Evolutionary conservation across 2,113 vertebrate genomes (phyloP).

Genomic region (Caretta caretta): DNA sequence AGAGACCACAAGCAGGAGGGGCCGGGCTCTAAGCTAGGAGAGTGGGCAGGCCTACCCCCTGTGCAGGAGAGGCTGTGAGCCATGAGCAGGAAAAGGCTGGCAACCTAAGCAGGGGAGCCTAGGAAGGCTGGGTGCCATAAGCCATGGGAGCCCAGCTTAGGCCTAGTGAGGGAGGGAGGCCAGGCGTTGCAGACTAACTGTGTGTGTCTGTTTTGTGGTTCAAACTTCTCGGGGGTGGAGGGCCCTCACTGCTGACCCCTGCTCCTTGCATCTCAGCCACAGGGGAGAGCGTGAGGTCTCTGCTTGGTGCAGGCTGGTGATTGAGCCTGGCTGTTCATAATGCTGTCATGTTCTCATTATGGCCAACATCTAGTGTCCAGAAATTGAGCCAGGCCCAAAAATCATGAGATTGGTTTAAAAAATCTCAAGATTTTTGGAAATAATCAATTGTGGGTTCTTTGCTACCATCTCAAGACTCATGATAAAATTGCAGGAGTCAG

Average conservation of each 20-base stretch:
- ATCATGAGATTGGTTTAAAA: not conserved
- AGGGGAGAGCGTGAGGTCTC: not conserved
- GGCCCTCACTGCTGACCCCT: not conserved
- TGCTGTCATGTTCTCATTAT: not conserved
- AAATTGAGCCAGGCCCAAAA: not conserved
- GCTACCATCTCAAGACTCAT: not conserved
- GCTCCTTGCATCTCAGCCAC: not conserved
- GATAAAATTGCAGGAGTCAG: not conserved
- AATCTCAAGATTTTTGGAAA: not conserved
- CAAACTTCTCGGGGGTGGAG: not conserved
- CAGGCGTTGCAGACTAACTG: not conserved
- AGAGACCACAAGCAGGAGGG: conserved; percentile 47
- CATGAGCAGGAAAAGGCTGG: not conserved
- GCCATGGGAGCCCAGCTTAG: not conserved
- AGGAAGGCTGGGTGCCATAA: not conserved
- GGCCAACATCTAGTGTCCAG: too few species aligned
- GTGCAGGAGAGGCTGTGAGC: too few species aligned
- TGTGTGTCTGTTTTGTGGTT: not conserved
- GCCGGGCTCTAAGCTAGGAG: not conserved
- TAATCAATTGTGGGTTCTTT: not conserved
- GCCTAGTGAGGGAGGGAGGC: not conserved
- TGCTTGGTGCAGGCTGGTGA: not conserved
- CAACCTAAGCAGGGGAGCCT: not conserved
- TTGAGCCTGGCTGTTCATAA: not conserved
- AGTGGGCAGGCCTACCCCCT: not conserved